A percentile compares a stretch with the other conserved stretches of the same genome.
phyloP scores from a whole-genome alignment of 2,797 vertebrate genomes.

The Amniataba percoides region DNA sequence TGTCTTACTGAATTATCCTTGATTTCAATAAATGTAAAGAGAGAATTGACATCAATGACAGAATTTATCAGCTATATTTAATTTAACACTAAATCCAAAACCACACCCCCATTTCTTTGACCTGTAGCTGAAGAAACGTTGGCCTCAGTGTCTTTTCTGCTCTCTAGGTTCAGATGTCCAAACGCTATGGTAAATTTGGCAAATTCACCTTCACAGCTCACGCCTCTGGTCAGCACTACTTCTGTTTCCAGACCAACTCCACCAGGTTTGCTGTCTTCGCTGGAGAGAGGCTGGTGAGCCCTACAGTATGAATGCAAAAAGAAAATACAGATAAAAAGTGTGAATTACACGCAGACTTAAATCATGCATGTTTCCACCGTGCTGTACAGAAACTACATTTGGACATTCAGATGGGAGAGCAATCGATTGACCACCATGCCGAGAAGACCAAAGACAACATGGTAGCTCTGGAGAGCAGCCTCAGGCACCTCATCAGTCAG shows the following conservation, averaged over 20 bases:
- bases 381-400: constrained; percentile 89
- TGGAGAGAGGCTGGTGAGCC: constrained; percentile 88
- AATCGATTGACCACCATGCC: constrained; percentile 78
- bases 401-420: constrained; percentile 91
- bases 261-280: constrained; percentile 88
- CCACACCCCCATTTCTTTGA: background rate
- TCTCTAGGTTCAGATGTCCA: constrained; percentile 87
- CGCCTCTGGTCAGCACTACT: constrained; percentile 87
- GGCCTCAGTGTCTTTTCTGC: constrained; percentile 7
- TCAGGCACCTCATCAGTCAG: constrained; percentile 89
- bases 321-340: background rate
- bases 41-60: too few species aligned
- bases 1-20: too few species aligned
- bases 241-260: constrained; percentile 94
- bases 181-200: constrained; percentile 88
- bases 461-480: constrained; percentile 81
- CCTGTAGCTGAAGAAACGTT: background rate
- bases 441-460: constrained; percentile 89
- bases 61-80: too few species aligned
- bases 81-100: too few species aligned
- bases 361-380: background rate
- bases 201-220: constrained; percentile 92
- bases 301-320: constrained; percentile 26
- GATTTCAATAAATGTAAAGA: too few species aligned
- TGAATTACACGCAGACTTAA: background rate